A percentile compares a stretch with the other conserved stretches of the same genome.
phyloP scores from a whole-genome alignment of 2,797 vertebrate genomes.

The Columba guinea region DNA sequence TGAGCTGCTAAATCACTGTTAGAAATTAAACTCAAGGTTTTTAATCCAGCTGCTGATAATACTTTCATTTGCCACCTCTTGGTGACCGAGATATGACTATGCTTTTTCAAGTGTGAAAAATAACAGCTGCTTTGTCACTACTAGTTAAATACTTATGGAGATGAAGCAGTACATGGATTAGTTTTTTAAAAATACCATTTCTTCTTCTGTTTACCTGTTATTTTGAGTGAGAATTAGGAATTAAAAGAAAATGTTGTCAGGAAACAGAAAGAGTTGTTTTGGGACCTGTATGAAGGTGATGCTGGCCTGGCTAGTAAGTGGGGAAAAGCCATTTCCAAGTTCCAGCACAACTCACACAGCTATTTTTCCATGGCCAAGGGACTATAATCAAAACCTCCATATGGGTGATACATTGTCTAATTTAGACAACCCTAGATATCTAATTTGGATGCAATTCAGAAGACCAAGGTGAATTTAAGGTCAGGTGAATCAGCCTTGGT shows the following conservation, averaged over 20 bases:
- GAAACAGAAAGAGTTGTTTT: background rate
- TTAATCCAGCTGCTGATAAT: background rate
- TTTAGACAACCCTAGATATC: background rate
- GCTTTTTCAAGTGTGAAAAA: conserved; percentile 16
- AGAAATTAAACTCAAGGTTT: background rate
- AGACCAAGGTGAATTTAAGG: background rate
- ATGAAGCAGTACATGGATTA: background rate
- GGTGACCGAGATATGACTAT: background rate
- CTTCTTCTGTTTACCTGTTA: background rate
- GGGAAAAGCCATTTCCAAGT: background rate
- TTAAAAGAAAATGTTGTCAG: background rate
- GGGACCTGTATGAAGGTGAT: background rate
- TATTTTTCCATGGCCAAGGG: background rate
- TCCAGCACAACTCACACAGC: background rate
- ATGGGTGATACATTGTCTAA: background rate
- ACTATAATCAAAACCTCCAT: background rate
- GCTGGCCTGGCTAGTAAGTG: background rate
- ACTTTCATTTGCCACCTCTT: conserved; percentile 2
- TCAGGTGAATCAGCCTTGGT: background rate
- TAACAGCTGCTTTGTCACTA: conserved; percentile 18
- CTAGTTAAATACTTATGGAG: background rate
- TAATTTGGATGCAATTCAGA: background rate
- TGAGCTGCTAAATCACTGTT: background rate
- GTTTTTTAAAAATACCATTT: background rate
- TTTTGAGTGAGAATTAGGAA: background rate